These are phyloP conservation scores for Mionectes olivaceus DNA, from an alignment of 2,797 vertebrate genomes.

Conservation along the genomic window DNA sequence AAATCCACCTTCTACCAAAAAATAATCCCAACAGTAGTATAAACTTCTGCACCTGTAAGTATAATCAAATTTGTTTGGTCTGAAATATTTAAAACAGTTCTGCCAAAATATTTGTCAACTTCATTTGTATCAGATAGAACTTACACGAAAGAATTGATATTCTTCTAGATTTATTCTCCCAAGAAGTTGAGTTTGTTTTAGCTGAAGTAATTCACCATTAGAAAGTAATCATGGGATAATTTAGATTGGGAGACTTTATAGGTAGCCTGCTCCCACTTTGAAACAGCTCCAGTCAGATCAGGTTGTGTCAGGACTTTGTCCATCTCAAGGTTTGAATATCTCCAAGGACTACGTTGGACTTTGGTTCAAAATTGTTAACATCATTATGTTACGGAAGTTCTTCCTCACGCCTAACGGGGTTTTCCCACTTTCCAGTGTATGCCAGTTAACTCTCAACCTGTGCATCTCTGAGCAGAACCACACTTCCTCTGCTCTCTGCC, in stretches of 20 bases:
- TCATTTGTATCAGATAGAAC: not conserved
- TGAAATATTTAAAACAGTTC: not conserved
- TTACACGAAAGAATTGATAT: not conserved
- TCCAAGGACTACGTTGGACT: not conserved
- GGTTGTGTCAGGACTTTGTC: not conserved
- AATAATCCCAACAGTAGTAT: not conserved
- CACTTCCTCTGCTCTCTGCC: not conserved
- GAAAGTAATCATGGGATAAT: not conserved
- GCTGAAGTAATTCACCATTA: not conserved
- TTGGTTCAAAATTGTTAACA: not conserved
- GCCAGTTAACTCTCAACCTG: not conserved
- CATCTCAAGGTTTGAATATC: not conserved
- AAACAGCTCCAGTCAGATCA: not conserved
- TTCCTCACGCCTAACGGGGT: not conserved
- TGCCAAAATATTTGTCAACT: not conserved
- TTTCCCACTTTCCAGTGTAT: not conserved
- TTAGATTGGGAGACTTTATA: not conserved
- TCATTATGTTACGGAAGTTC: not conserved
- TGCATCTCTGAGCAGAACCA: not conserved
- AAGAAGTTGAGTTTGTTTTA: not conserved
- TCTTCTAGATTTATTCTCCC: not conserved
- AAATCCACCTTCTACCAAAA: not conserved
- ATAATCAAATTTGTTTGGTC: not conserved
- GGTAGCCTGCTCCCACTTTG: not conserved
- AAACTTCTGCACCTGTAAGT: not conserved